Conservation (phyloP, 2,797 vertebrate genomes). For the Zalophus californianus region DNA sequence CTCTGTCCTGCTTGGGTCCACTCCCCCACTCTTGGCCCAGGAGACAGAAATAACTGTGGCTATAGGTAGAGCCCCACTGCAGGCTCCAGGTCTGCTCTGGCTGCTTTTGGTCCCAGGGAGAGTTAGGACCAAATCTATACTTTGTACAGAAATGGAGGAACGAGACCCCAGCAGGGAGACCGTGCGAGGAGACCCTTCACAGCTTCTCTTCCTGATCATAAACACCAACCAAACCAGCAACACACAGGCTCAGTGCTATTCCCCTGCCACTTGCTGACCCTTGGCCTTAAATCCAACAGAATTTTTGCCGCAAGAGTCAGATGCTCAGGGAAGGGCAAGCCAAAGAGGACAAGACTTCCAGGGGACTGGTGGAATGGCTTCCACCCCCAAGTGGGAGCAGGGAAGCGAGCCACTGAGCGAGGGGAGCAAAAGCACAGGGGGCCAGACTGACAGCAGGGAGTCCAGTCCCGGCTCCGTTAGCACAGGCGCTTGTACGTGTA, state of each 20-base stretch:
- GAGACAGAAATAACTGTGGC: not conserved
- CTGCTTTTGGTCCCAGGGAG: constrained; percentile 57
- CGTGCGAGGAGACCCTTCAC: not conserved
- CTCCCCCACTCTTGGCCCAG: not conserved
- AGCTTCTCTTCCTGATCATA: constrained; percentile 46
- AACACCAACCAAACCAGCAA: constrained; percentile 29
- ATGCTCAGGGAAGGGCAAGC: constrained; percentile 72
- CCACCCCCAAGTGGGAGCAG: constrained; percentile 27
- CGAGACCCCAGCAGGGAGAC: not conserved
- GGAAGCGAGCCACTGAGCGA: not conserved
- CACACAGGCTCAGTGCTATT: constrained; percentile 27
- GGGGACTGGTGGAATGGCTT: constrained; percentile 48
- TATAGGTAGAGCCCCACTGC: not conserved
- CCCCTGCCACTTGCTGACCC: constrained; percentile 51
- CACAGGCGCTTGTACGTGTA: constrained; percentile 99
- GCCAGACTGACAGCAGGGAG: constrained; percentile 47
- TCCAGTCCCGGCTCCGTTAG: constrained; percentile 88
- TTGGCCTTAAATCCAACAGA: constrained; percentile 71
- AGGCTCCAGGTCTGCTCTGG: not conserved
- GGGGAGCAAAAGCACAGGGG: constrained; percentile 78
- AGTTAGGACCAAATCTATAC: constrained; percentile 22
- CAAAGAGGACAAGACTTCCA: constrained; percentile 67
- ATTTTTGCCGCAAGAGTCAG: constrained; percentile 70
- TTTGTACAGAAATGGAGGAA: not conserved
- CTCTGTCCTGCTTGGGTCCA: not conserved